Percentiles rank a stretch among this genome's conserved stretches.
These are phyloP conservation scores for Eurosta solidaginis DNA, from an alignment of 1,140 invertebrate species.

Conservation along the genomic window DNA sequence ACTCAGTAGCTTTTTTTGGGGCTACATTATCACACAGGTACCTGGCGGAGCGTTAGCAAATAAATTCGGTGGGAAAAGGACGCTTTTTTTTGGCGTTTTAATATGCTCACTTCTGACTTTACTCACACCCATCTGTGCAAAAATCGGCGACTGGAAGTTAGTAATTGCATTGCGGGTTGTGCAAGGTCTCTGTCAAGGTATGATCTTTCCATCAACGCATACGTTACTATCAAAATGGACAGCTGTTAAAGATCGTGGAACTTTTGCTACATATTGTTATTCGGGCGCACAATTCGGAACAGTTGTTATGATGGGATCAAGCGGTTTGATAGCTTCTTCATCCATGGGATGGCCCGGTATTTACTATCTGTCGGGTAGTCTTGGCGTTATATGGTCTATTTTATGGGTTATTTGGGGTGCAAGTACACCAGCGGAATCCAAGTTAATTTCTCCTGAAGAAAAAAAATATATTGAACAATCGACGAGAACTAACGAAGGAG, in stretches of 20 bases:
- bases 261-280: conserved; percentile 66
- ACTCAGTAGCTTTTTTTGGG: conserved; percentile 72
- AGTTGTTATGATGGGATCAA: conserved; percentile 71
- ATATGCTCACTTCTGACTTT: conserved; percentile 59
- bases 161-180: conserved; percentile 70
- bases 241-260: conserved; percentile 65
- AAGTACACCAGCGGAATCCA: conserved; percentile 69
- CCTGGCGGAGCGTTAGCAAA: conserved; percentile 72
- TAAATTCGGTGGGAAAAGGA: conserved; percentile 67
- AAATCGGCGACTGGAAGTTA: conserved; percentile 64
- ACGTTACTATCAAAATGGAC: conserved; percentile 61
- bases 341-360: conserved; percentile 75
- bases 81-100: conserved; percentile 67
- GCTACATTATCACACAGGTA: conserved; percentile 64
- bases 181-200: conserved; percentile 79
- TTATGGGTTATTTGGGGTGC: conserved; percentile 70
- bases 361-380: conserved; percentile 76
- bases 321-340: conserved; percentile 70
- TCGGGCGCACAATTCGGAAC: conserved; percentile 74
- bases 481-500: background rate
- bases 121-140: conserved; percentile 58
- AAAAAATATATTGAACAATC: conserved; percentile 64
- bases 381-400: conserved; percentile 66
- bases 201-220: conserved; percentile 79
- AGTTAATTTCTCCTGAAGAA: conserved; percentile 65